A percentile compares a stretch with the other conserved stretches of the same genome.
Conservation (phyloP, 2,888 invertebrate genomes). For the Rhorus exstirpatorius region DNA sequence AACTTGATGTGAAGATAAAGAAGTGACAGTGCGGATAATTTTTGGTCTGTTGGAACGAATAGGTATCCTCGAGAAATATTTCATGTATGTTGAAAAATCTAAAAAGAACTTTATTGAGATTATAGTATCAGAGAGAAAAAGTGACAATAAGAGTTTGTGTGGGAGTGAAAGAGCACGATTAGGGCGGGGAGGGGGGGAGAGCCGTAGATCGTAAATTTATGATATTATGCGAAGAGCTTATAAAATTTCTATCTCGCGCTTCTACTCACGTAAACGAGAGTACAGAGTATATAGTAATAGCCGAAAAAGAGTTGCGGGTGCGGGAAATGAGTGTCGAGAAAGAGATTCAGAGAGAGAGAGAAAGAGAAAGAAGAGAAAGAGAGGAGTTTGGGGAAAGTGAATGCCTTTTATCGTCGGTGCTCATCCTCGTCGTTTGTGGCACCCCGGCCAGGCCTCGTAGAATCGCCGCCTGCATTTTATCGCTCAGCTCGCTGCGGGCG, state of each 20-base stretch:
- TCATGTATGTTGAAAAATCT: too few relatives aligned
- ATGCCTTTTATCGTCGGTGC: constrained; percentile 69
- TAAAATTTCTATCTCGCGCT: constrained; percentile 52
- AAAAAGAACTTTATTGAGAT: too few relatives aligned
- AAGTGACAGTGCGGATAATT: too few relatives aligned
- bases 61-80: too few relatives aligned
- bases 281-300: constrained; percentile 31
- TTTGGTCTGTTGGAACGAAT: too few relatives aligned
- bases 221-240: constrained; percentile 58
- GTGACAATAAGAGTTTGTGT: background rate
- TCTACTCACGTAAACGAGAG: constrained; percentile 7
- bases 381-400: constrained; percentile 48
- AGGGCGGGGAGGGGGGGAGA: constrained; percentile 12
- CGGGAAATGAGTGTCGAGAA: constrained; percentile 46
- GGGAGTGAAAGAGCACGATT: background rate
- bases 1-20: too few relatives aligned
- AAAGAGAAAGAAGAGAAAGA: background rate
- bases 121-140: background rate
- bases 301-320: constrained; percentile 21
- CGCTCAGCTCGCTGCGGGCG: constrained; percentile 79
- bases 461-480: constrained; percentile 77
- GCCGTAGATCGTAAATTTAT: constrained; percentile 39
- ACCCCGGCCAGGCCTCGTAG: constrained; percentile 67
- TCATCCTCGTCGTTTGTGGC: constrained; percentile 68
- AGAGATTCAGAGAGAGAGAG: constrained; percentile 26